Percentiles rank a stretch among this genome's conserved stretches.
Evolutionary conservation across 2,797 vertebrate species (phyloP).

Genomic region (Catharus ustulatus): DNA sequence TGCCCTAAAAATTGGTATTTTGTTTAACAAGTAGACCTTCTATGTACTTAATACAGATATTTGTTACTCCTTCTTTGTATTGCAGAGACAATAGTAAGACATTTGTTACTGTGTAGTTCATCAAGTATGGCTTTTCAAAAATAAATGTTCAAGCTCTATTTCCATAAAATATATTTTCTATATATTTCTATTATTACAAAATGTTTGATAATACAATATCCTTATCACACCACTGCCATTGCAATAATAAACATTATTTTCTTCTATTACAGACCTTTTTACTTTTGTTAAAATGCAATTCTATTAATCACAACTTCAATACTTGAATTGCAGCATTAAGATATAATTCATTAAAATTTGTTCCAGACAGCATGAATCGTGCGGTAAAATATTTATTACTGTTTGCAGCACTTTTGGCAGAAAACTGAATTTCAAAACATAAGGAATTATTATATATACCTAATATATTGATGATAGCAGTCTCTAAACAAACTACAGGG

Average conservation of each 20-base stretch:
- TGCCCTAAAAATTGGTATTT: background rate
- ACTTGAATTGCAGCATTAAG: constrained; percentile 65
- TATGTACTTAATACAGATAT: background rate
- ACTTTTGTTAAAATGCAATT: constrained; percentile 41
- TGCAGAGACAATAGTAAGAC: background rate
- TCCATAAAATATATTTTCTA: background rate
- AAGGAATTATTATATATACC: background rate
- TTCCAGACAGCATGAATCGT: constrained; percentile 62
- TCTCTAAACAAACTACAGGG: background rate
- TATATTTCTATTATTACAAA: constrained; percentile 11
- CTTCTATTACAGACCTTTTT: constrained; percentile 8
- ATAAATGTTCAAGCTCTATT: background rate
- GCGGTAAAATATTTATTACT: constrained; percentile 74
- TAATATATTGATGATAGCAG: background rate
- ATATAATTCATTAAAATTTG: constrained; percentile 73
- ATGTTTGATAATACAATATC: background rate
- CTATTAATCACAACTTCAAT: constrained; percentile 69
- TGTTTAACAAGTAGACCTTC: background rate
- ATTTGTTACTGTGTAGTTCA: background rate
- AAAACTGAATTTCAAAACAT: constrained; percentile 18
- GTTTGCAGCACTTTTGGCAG: constrained; percentile 50
- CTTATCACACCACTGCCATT: background rate
- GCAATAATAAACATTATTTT: background rate
- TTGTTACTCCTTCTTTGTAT: background rate
- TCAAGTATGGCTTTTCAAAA: background rate